A percentile compares a stretch with the other conserved stretches of the same genome.
Evolutionary conservation across 2,888 invertebrate genomes (phyloP).

Genomic region (Ennomos quercinarius): DNA sequence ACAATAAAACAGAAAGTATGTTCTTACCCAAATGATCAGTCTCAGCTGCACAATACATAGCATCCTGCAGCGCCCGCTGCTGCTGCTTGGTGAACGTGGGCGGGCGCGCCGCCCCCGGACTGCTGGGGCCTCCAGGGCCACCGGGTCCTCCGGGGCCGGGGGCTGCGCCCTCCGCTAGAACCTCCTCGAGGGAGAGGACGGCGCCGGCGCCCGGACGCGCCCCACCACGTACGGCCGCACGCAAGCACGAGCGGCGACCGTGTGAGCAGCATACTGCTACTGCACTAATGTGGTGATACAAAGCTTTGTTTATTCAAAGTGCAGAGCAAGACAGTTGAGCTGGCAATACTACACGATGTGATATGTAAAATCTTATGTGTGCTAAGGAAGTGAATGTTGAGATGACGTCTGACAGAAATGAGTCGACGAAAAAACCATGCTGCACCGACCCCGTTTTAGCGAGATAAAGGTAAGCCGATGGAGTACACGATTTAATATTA

Average conservation of each 20-base stretch:
- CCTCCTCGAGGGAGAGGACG: constrained; percentile 94
- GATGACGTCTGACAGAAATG: too few species aligned
- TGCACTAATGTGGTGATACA: constrained; percentile 81
- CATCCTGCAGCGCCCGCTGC: constrained; percentile 94
- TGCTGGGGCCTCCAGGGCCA: constrained; percentile 39
- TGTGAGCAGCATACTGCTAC: constrained; percentile 96
- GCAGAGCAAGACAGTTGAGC: too few species aligned
- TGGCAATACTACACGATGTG: too few species aligned
- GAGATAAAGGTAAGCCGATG: too few species aligned
- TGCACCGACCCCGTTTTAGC: too few species aligned
- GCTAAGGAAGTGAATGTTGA: too few species aligned
- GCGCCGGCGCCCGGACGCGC: constrained; percentile 87
- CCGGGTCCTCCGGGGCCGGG: constrained; percentile 39
- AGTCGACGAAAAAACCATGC: too few species aligned
- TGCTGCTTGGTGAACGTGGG: constrained; percentile 91
- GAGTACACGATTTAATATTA: too few species aligned
- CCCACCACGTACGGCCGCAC: constrained; percentile 87
- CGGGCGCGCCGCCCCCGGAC: constrained; percentile 65
- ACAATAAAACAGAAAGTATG: background rate
- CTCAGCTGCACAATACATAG: constrained; percentile 97
- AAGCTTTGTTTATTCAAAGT: too few species aligned
- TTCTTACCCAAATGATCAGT: constrained; percentile 92
- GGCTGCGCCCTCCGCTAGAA: constrained; percentile 92
- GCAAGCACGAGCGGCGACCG: constrained; percentile 92
- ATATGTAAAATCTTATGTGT: too few species aligned